Conservation (phyloP, 2,113 vertebrate species). For the Ellobius talpinus region DNA sequence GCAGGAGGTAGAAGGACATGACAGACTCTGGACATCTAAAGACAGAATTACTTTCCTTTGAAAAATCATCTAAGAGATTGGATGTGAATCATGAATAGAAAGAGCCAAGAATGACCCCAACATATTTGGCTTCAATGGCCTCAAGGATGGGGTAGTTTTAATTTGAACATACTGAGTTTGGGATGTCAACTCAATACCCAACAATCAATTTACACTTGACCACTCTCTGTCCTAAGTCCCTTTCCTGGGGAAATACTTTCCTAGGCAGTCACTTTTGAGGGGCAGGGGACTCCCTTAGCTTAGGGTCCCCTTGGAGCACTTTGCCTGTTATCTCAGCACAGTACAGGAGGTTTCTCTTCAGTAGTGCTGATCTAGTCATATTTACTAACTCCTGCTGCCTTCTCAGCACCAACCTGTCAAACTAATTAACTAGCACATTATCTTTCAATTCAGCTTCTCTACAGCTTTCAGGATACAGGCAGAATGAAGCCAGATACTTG, state of each 20-base stretch:
- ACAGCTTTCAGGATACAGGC: not conserved
- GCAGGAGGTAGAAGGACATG: not conserved
- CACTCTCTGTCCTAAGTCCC: not conserved
- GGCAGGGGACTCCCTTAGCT: not conserved
- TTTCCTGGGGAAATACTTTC: not conserved
- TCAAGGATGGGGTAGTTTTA: not conserved
- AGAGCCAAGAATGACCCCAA: not conserved
- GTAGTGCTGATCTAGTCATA: not conserved
- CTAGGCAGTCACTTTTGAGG: not conserved
- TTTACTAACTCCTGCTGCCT: not conserved
- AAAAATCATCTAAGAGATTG: not conserved
- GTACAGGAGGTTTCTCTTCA: not conserved
- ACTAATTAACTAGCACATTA: not conserved
- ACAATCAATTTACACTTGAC: not conserved
- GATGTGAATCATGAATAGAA: not conserved
- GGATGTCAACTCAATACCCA: slow-evolving; percentile 9
- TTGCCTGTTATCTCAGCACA: not conserved
- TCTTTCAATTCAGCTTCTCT: not conserved
- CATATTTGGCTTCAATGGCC: slow-evolving; percentile 6
- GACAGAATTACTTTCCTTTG: not conserved
- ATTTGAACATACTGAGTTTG: slow-evolving; percentile 27
- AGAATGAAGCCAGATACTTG: not conserved
- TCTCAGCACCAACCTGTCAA: not conserved
- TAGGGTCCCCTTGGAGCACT: not conserved
- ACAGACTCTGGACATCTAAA: slow-evolving; percentile 36